Percentiles rank a stretch among this genome's conserved stretches.
Evolutionary conservation across 2,888 invertebrate species (phyloP).

Genomic region (Carcina quercana): DNA sequence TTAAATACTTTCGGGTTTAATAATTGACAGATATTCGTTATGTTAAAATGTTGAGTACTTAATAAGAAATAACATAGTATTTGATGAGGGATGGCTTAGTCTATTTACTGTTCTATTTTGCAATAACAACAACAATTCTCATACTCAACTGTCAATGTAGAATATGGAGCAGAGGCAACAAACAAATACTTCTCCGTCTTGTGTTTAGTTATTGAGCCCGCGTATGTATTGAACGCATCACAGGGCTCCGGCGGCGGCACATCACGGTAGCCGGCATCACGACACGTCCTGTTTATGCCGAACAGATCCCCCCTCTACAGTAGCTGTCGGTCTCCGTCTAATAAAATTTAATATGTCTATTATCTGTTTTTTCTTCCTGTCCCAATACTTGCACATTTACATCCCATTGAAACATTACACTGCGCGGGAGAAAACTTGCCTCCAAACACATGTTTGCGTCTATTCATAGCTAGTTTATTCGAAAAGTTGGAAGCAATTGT

Average conservation of each 20-base stretch:
- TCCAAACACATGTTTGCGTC: constrained; percentile 51
- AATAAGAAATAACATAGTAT: too few relatives aligned
- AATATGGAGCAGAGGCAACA: too few relatives aligned
- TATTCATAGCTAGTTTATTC: constrained; percentile 61
- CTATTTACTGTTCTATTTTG: too few relatives aligned
- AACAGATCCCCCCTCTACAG: constrained; percentile 38
- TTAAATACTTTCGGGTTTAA: too few relatives aligned
- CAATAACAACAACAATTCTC: too few relatives aligned
- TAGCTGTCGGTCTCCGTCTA: constrained; percentile 48
- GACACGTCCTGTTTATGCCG: constrained; percentile 56
- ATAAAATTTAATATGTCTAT: constrained; percentile 64
- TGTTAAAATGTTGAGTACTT: too few relatives aligned
- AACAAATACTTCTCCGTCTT: too few relatives aligned
- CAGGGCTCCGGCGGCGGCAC: too few relatives aligned
- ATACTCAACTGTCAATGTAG: too few relatives aligned
- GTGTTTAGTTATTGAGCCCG: too few relatives aligned
- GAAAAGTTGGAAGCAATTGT: constrained; percentile 61
- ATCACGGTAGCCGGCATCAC: constrained; percentile 40
- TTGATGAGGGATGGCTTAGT: too few relatives aligned
- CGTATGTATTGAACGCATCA: constrained; percentile 22
- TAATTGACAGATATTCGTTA: too few relatives aligned
- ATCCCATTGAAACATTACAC: constrained; percentile 9
- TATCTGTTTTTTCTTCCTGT: constrained; percentile 35
- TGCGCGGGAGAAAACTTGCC: constrained; percentile 15
- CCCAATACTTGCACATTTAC: constrained; percentile 11